Evolutionary conservation across 2,888 invertebrate species (phyloP), one percentile per base, ranked within the genome.

Genomic region (Meganola albula): DNA sequence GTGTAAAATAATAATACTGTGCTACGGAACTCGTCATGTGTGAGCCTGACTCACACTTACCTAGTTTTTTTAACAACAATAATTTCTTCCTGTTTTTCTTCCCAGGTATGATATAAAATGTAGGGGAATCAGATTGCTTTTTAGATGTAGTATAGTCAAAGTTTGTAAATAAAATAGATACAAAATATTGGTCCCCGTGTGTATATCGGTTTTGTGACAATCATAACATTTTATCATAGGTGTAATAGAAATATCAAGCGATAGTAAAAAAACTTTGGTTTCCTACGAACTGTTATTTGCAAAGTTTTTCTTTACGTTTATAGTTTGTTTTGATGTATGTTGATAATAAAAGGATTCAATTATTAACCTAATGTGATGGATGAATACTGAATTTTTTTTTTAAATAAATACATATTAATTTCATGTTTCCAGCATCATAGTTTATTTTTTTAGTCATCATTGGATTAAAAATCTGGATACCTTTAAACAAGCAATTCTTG

Each of bases 151-250:
- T 65, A 62, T 61, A 70, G 71, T 60, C 59, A 51, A 85, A 85
- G 66, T 85, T 84, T 77, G 66, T 71, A 74, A 79, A 85, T 84
- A 84, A 83, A 82, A 74, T 67, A 68, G 63, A 74, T 74, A 77
- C 70, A 77, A 75, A 77, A 79, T 74, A 74, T 69, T 52, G 46
- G 48, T 59, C 63, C 66, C 67, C 60, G 65, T 63, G 63, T 51
- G 52, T 46, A 30, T 24, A 35, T 32, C 38, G 48, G 48, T 56
- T 56, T 53, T 48, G 51, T 47, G 57, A 55, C 59, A 47, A 60
- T 72, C 73, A 63, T 77, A 69, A 82, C 77, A 83, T 82, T 79
- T 74, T 70, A 82, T 85, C 84, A 83, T 82, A 84, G 78, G 83
- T 83, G 80, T 76, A 83, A 77, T 79, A 67, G 68, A 73, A 74